phyloP scores from a whole-genome alignment of 2,888 invertebrate species.

The Lobophora halterata region DNA sequence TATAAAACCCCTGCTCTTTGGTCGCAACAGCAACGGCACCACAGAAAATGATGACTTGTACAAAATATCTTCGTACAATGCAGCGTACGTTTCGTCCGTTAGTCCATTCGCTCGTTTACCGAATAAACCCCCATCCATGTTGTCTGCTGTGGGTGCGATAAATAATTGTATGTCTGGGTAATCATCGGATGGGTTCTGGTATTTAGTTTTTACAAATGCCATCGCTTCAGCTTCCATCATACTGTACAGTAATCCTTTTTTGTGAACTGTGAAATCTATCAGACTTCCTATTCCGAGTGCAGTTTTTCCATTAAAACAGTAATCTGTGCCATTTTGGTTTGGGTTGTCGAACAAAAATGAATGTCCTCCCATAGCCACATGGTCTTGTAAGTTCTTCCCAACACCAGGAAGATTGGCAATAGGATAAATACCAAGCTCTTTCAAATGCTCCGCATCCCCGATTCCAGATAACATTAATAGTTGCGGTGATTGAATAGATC shows the following conservation, averaged over 20 bases:
- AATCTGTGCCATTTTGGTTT: conserved; percentile 76
- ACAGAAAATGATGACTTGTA: conserved; percentile 85
- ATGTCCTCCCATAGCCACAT: conserved; percentile 89
- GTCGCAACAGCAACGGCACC: conserved; percentile 86
- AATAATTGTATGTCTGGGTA: conserved; percentile 91
- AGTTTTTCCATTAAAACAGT: conserved; percentile 85
- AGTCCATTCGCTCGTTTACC: conserved; percentile 85
- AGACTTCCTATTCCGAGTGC: conserved; percentile 82
- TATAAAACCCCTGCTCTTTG: conserved; percentile 85
- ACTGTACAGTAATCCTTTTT: conserved; percentile 85
- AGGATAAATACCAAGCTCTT: conserved; percentile 81
- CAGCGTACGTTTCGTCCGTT: conserved; percentile 83
- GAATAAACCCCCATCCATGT: conserved; percentile 88
- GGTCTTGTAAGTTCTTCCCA: conserved; percentile 91
- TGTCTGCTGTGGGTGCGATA: conserved; percentile 87
- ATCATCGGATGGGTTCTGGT: conserved; percentile 83
- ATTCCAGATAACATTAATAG: conserved; percentile 93
- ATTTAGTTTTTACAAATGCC: conserved; percentile 89
- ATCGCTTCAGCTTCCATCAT: conserved; percentile 90
- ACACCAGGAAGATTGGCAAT: conserved; percentile 85
- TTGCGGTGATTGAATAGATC: conserved; percentile 91
- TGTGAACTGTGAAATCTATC: conserved; percentile 81
- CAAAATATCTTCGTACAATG: conserved; percentile 85
- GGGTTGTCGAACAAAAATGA: conserved; percentile 86
- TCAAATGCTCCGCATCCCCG: conserved; percentile 84